Evolutionary conservation across 23 tunicate genomes (phyloP).

Genomic region (Styela clava): DNA sequence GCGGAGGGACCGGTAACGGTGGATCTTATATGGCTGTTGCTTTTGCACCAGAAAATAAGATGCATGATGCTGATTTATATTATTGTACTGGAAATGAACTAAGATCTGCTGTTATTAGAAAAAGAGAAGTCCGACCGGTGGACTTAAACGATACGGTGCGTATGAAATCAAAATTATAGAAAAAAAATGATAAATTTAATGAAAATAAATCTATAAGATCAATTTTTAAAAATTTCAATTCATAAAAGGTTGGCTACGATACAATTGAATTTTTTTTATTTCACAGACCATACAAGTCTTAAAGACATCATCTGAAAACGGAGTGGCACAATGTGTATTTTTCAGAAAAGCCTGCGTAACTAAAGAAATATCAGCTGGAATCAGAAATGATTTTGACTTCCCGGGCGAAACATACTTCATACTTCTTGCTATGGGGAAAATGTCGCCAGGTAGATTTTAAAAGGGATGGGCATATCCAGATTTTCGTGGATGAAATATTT

Average conservation of each 20-base stretch:
- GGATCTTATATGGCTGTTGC: conserved; percentile 54
- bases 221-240: too few relatives aligned
- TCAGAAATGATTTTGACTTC: conserved; percentile 26
- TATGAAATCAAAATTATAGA: too few relatives aligned
- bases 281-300: not conserved
- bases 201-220: too few relatives aligned
- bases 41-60: conserved; percentile 32
- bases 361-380: conserved; percentile 1
- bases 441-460: not conserved
- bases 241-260: too few relatives aligned
- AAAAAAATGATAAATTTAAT: too few relatives aligned
- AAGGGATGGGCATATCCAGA: too few relatives aligned
- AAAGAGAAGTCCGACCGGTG: not conserved
- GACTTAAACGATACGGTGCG: conserved; percentile 5
- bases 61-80: conserved; percentile 64
- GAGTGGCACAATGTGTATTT: conserved; percentile 30
- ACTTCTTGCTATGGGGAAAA: conserved; percentile 26
- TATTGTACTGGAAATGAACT: conserved; percentile 54
- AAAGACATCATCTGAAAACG: not conserved
- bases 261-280: too few relatives aligned
- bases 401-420: conserved; percentile 11
- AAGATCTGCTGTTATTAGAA: conserved; percentile 39
- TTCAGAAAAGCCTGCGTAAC: conserved; percentile 7
- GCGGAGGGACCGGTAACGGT: conserved; percentile 55
- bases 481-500: too few relatives aligned